Evolutionary conservation across 92 coral and sea anemone species (phyloP).

Genomic region (Isaurus tuberculatus): DNA sequence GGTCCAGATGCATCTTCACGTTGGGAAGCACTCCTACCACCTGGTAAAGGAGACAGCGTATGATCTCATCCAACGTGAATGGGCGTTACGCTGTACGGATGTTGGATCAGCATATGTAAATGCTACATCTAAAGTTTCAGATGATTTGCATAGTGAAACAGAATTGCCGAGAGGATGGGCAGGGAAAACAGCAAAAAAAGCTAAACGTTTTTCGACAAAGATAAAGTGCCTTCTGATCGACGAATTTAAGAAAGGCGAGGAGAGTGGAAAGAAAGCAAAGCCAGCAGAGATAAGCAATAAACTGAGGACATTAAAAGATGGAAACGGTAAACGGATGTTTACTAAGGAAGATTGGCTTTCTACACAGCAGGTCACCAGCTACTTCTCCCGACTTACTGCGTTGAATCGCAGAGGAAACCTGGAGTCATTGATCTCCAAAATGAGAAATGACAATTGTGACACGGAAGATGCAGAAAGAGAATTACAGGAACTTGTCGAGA

Average conservation of each 20-base stretch:
- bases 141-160: neutral
- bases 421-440: no score
- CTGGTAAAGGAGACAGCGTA: constrained; percentile 48
- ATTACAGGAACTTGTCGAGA: no score
- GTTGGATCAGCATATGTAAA: neutral
- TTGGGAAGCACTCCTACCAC: constrained; percentile 45
- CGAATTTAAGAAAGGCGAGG: neutral
- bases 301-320: no score
- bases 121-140: neutral
- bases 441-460: no score
- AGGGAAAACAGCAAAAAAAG: constrained; percentile 1
- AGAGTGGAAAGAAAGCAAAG: constrained; percentile 2
- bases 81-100: constrained; percentile 1
- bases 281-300: no score
- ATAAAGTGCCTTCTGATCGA: neutral
- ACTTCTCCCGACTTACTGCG: no score
- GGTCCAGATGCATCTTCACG: constrained; percentile 56
- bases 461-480: no score
- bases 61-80: constrained; percentile 35
- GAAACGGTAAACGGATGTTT: no score
- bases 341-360: no score
- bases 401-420: no score
- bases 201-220: neutral
- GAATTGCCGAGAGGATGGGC: neutral
- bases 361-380: no score